Evolutionary conservation across 1,140 invertebrate species (phyloP), one percentile per base, ranked within the genome.

Genomic region (Pseudoatta argentina): DNA sequence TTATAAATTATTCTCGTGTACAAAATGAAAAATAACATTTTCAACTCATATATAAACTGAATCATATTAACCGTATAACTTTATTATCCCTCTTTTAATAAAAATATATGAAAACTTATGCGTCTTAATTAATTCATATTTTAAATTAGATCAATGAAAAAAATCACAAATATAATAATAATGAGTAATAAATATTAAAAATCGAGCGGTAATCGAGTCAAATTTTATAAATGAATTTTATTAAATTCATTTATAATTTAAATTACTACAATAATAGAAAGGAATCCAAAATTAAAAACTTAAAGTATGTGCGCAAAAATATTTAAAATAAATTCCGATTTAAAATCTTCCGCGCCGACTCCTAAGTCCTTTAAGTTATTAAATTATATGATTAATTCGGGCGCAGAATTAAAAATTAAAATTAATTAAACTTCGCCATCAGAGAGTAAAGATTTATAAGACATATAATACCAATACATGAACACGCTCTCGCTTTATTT

Each of bases 391-490:
- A 44, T 30, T 30, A 77, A 44, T 77, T 59, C 24, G 16, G 0
- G 30, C n/a, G n/a, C n/a, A n/a, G 0, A 64, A 51, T 78, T 44
- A 24, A 24, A 24, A 24, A 24, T 24, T 51, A 51, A 77, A 63
- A 77, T 64, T 64, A 66, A 78, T 69, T 69, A 51, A 24, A 39
- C 8, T 61, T 24, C 5, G 10, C 24, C 44, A 39, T 27, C 18
- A 3, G 12, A 3, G 12, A 51, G 14, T 12, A 51, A 69, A 51
- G 21, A 69, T 51, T 69, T 51, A 66, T n/a, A 30, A 66, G 16
- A 51, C 6, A 66, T 66, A n/a, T 81, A 44, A 16, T 27, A n/a
- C 1, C 30, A 10, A 55, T 34, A 0, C 8, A 21, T 6, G 24
- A n/a, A 30, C 24, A 6, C 34, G 3, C 8, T 73, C 24, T 18